Evolutionary conservation across 2,888 invertebrate genomes (phyloP), one percentile per base, ranked within the genome.

Genomic region (Lycocerus yunnanus): DNA sequence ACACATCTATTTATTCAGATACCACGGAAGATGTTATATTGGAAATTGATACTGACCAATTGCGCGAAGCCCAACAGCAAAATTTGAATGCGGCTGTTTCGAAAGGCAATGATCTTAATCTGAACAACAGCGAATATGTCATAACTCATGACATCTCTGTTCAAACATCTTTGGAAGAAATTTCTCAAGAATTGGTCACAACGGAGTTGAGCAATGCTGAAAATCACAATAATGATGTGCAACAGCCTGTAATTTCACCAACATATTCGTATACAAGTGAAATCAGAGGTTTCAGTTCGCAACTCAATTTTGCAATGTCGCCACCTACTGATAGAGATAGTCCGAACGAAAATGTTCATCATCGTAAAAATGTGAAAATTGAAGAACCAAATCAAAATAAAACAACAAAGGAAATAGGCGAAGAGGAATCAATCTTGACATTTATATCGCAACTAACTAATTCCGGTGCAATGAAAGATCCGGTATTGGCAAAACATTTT

Each of bases 121-220:
- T 1, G 43, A 3, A 1, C 15, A 71, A 73, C 4, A 77, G 77
- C 59, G 69, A 68, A 14, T 78, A 74, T 24, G 73, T 77, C 10
- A 58, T 77, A 58, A 77, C 72, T 13, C 77, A 75, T 20, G 78
- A 78, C 60, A 66, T 77, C 6, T 71, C 75, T 1, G 18, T 70
- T 16, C 77, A 78, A 66, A 71, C 75, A 2, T 77, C 77, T 3
- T 20, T 67, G 58, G 15, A 11, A 6, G 21, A 69, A 10, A 11
- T 63, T 63, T 10, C 24, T 11, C 21, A 68, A 20, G 15, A 61
- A 14, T 16, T 58, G 13, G 24, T 6, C 60, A 8, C 18, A 10
- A 11, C 15, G 10, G 10, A 15, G 0, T 13, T 1, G 3, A 15
- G 21, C 5, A 9, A 13, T 15, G 10, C n/a, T 3, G 24, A 21